Evolutionary conservation across 1,140 invertebrate species (phyloP).

Genomic region (Drosophila fuyamai): DNA sequence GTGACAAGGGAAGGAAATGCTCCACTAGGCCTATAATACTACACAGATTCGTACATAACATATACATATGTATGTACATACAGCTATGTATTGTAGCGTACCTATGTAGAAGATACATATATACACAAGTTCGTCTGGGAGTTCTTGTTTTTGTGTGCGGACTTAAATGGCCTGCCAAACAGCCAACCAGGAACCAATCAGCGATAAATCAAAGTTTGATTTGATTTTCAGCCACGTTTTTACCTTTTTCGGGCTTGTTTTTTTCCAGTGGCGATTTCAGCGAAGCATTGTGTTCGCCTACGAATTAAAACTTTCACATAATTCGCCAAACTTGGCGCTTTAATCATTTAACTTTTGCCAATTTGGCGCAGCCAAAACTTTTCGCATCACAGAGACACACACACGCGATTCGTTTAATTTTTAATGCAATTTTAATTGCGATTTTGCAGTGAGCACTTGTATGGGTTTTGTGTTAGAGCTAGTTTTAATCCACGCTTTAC

Average conservation of each 20-base stretch:
- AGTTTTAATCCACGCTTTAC: conserved; percentile 48
- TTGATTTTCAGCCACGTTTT: conserved; percentile 39
- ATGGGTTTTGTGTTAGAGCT: conserved; percentile 7
- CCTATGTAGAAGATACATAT: conserved; percentile 34
- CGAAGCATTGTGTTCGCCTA: conserved; percentile 17
- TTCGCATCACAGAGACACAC: conserved; percentile 14
- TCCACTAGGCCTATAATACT: conserved; percentile 20
- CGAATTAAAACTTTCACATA: conserved; percentile 50
- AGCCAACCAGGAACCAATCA: conserved; percentile 32
- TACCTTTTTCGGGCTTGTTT: conserved; percentile 24
- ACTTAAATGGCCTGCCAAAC: conserved; percentile 35
- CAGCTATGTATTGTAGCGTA: conserved; percentile 24
- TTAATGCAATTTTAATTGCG: conserved; percentile 64
- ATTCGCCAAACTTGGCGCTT: conserved; percentile 30
- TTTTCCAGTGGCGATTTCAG: conserved; percentile 21
- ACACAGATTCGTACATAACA: conserved; percentile 23
- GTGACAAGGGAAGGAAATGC: conserved; percentile 38
- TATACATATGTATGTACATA: conserved; percentile 5
- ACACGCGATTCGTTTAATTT: conserved; percentile 47
- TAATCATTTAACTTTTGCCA: conserved; percentile 53
- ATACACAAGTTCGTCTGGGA: conserved; percentile 16
- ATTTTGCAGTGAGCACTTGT: conserved; percentile 54
- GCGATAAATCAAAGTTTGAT: conserved; percentile 48
- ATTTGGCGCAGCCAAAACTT: conserved; percentile 42
- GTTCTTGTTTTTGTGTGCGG: conserved; percentile 16